Evolutionary conservation across 1,140 invertebrate genomes (phyloP).

Genomic region (Bemisia tabaci): DNA sequence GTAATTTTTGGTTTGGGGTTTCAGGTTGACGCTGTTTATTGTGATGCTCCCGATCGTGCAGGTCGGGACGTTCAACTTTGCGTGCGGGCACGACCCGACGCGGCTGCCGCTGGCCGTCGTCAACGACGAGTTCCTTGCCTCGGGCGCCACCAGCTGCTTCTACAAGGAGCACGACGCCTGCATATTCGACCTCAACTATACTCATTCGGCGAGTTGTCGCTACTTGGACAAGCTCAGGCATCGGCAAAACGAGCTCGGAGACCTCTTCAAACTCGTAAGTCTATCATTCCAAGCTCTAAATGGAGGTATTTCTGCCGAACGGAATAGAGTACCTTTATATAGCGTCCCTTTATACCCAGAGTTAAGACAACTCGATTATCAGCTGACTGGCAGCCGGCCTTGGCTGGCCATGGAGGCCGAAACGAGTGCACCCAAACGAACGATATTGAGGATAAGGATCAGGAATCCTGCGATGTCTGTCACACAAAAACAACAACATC

Average conservation of each 20-base stretch:
- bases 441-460: no score
- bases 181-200: slow-evolving; percentile 12
- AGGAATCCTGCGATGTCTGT: no score
- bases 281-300: no score
- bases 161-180: background rate
- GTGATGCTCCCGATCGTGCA: slow-evolving; percentile 17
- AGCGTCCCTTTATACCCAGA: no score
- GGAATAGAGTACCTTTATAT: no score
- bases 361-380: no score
- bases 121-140: slow-evolving; percentile 10
- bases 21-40: slow-evolving; percentile 17
- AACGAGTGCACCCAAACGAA: no score
- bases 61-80: slow-evolving; percentile 16
- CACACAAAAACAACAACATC: no score
- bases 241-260: slow-evolving; percentile 13
- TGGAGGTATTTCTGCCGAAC: no score
- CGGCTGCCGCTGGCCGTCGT: slow-evolving; percentile 16
- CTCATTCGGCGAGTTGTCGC: slow-evolving; percentile 15
- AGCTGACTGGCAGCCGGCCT: no score
- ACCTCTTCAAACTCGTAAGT: slow-evolving; percentile 2
- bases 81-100: slow-evolving; percentile 16
- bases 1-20: no score
- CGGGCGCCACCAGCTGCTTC: slow-evolving; percentile 8
- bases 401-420: no score
- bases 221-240: slow-evolving; percentile 15